These are phyloP conservation scores for Diaphora mendica DNA, from an alignment of 2,888 invertebrate species.

Conservation along the genomic window DNA sequence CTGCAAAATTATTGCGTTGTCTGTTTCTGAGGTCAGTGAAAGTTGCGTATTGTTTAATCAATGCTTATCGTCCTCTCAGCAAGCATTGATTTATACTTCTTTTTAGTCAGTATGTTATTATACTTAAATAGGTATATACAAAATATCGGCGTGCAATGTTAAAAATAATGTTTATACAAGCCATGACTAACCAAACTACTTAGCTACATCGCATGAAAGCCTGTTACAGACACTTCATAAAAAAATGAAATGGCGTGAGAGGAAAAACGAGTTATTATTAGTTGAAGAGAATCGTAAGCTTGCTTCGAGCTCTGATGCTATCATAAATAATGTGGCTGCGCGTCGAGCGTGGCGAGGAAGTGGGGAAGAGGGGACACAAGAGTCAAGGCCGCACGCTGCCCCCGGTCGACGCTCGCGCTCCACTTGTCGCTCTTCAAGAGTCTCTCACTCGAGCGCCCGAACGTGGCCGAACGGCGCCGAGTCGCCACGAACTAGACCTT, in stretches of 20 bases:
- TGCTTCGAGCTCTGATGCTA: conserved; percentile 83
- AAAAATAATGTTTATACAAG: conserved; percentile 20
- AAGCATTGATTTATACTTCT: conserved; percentile 40
- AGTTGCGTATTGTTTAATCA: conserved; percentile 73
- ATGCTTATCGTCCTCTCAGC: conserved; percentile 36
- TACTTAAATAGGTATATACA: not conserved
- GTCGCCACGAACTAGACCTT: conserved; percentile 84
- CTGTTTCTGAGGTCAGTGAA: conserved; percentile 80
- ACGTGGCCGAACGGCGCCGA: conserved; percentile 69
- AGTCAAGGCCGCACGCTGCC: conserved; percentile 92
- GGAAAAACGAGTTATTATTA: conserved; percentile 86
- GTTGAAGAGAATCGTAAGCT: conserved; percentile 83
- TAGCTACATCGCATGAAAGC: conserved; percentile 38
- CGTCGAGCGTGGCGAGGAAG: conserved; percentile 72
- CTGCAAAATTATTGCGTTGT: conserved; percentile 83
- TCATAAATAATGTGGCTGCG: conserved; percentile 85
- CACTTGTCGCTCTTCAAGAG: conserved; percentile 76
- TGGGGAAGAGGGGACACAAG: conserved; percentile 72
- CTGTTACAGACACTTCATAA: conserved; percentile 61
- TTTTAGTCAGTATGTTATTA: conserved; percentile 10
- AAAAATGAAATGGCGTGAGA: conserved; percentile 82
- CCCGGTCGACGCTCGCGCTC: conserved; percentile 91
- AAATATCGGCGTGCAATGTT: conserved; percentile 8
- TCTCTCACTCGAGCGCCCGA: conserved; percentile 76
- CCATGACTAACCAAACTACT: conserved; percentile 16